phyloP scores from a whole-genome alignment of 2,797 vertebrate species.

The Hemibagrus guttatus region DNA sequence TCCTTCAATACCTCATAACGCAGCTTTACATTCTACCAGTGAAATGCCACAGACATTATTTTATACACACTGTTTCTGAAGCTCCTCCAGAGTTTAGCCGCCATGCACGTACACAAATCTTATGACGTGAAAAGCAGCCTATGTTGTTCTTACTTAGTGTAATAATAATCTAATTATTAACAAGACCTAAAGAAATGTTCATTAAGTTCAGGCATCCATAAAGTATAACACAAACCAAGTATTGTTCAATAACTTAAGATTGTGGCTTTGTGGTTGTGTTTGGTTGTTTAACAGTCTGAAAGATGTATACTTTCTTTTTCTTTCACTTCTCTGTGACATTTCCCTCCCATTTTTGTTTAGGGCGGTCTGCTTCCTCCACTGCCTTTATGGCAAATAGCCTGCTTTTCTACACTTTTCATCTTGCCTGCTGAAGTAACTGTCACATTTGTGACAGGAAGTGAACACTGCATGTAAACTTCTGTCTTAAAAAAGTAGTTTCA shows the following conservation, averaged over 20 bases:
- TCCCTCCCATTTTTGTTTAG: background rate
- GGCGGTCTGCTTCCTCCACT: slow-evolving; percentile 15
- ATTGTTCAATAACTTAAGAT: background rate
- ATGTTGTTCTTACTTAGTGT: background rate
- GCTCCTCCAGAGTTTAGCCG: background rate
- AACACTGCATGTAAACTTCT: background rate
- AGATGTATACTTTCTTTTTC: background rate
- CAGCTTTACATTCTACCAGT: background rate
- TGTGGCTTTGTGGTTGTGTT: background rate
- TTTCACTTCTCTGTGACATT: slow-evolving; percentile 19
- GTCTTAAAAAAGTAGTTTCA: background rate
- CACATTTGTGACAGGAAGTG: slow-evolving; percentile 43
- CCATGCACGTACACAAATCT: background rate
- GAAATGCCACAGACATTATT: background rate
- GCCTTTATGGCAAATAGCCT: slow-evolving; percentile 24
- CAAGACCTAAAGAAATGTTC: background rate
- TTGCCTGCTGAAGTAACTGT: slow-evolving; percentile 25
- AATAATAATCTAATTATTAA: no score
- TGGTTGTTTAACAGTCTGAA: background rate
- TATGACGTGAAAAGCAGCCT: background rate
- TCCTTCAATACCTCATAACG: background rate
- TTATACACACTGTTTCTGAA: background rate
- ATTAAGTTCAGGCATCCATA: background rate
- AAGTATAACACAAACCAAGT: background rate
- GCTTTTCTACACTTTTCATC: background rate